Percentiles rank a stretch among this genome's conserved stretches.
These are phyloP conservation scores for Poliocrania exsul DNA, from an alignment of 2,797 vertebrate species.

Conservation along the genomic window DNA sequence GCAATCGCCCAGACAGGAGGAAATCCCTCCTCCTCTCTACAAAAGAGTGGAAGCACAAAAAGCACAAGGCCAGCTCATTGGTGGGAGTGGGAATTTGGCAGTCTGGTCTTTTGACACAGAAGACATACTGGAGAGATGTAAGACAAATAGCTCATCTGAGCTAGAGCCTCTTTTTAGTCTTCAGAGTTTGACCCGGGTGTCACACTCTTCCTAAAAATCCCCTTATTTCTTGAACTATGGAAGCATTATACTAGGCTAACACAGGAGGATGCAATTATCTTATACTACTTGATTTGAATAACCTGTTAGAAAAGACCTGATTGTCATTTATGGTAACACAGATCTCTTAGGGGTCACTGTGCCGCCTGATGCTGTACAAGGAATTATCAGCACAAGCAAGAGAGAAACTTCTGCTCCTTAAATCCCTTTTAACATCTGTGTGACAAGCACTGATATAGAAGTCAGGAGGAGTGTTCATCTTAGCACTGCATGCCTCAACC, in stretches of 20 bases:
- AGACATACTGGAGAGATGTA: accelerated
- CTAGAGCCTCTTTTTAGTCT: not conserved
- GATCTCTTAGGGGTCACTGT: not conserved
- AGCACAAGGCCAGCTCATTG: not conserved
- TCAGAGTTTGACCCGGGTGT: not conserved
- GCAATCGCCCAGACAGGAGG: not conserved
- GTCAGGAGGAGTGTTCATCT: not conserved
- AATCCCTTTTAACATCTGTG: not conserved
- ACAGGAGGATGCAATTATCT: not conserved
- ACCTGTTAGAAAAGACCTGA: not conserved
- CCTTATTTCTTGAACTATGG: not conserved
- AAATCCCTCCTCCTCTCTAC: not conserved
- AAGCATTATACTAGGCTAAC: not conserved
- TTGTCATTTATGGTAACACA: not conserved
- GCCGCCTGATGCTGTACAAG: not conserved
- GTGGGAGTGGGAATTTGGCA: not conserved
- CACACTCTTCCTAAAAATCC: not conserved
- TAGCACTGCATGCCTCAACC: not conserved
- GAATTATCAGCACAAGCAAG: not conserved
- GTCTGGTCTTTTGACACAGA: not conserved
- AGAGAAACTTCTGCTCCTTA: not conserved
- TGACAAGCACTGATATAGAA: not conserved
- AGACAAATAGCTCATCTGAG: not conserved
- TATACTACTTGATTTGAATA: not conserved
- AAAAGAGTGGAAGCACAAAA: not conserved